These are phyloP conservation scores for Aricia agestis DNA, from an alignment of 1,140 invertebrate species.

Conservation along the genomic window DNA sequence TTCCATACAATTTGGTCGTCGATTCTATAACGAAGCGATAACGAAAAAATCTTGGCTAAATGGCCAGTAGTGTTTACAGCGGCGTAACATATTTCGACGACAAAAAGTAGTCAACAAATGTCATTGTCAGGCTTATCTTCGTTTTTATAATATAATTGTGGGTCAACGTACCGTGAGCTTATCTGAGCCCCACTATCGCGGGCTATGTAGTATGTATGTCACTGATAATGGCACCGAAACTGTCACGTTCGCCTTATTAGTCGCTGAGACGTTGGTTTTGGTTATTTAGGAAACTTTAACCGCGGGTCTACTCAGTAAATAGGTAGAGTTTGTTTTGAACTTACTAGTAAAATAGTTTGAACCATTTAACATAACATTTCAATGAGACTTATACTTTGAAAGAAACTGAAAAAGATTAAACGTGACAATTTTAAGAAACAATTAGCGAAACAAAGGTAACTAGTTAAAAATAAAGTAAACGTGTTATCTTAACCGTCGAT, in stretches of 20 bases:
- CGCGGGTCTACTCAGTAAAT: no score
- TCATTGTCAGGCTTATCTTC: slow-evolving; percentile 72
- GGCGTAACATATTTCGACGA: slow-evolving; percentile 20
- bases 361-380: no score
- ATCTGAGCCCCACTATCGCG: slow-evolving; percentile 54
- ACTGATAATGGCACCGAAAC: slow-evolving; percentile 48
- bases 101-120: slow-evolving; percentile 48
- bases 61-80: background rate
- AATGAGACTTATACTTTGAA: no score
- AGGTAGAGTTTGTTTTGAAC: background rate
- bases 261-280: background rate
- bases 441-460: background rate
- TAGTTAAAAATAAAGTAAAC: slow-evolving; percentile 17
- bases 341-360: no score
- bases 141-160: slow-evolving; percentile 74
- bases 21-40: no score
- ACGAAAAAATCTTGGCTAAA: slow-evolving; percentile 7
- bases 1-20: no score
- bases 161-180: slow-evolving; percentile 72
- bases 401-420: background rate
- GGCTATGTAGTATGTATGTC: slow-evolving; percentile 72
- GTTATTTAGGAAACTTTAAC: background rate
- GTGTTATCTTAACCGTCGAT: slow-evolving; percentile 15
- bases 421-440: background rate
- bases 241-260: slow-evolving; percentile 38